Evolutionary conservation across 2,888 invertebrate species (phyloP).

Genomic region (Sinohyriopsis cumingii): DNA sequence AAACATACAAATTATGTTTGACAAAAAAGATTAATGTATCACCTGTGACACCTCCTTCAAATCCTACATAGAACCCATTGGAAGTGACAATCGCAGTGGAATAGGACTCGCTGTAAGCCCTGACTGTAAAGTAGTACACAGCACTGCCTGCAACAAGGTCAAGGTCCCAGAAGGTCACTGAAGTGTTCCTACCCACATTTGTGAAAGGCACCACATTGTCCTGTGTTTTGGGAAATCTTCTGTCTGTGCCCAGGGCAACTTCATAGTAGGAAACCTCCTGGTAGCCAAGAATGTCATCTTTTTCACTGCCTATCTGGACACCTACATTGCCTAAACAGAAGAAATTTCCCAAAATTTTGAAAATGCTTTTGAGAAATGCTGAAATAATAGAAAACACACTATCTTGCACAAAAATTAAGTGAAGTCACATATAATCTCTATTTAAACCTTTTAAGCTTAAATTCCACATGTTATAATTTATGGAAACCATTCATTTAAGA

Average conservation of each 20-base stretch:
- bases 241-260: constrained; percentile 52
- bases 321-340: too few species aligned
- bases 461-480: too few species aligned
- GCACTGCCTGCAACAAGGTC: constrained; percentile 33
- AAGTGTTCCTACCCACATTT: constrained; percentile 44
- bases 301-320: too few species aligned
- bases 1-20: too few species aligned
- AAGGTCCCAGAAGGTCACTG: constrained; percentile 44
- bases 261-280: constrained; percentile 47
- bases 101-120: constrained; percentile 40
- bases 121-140: constrained; percentile 53
- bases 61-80: constrained; percentile 52
- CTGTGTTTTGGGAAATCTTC: constrained; percentile 45
- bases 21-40: not conserved
- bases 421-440: too few species aligned
- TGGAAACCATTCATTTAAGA: too few species aligned
- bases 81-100: constrained; percentile 44
- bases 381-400: too few species aligned
- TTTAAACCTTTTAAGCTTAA: too few species aligned
- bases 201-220: constrained; percentile 50
- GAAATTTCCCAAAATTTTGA: too few species aligned
- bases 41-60: constrained; percentile 40
- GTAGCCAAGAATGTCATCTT: constrained; percentile 8
- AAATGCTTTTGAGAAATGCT: too few species aligned
- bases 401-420: too few species aligned